Conservation (phyloP, 2,888 invertebrate species). For the Temnothorax rugatulus region DNA sequence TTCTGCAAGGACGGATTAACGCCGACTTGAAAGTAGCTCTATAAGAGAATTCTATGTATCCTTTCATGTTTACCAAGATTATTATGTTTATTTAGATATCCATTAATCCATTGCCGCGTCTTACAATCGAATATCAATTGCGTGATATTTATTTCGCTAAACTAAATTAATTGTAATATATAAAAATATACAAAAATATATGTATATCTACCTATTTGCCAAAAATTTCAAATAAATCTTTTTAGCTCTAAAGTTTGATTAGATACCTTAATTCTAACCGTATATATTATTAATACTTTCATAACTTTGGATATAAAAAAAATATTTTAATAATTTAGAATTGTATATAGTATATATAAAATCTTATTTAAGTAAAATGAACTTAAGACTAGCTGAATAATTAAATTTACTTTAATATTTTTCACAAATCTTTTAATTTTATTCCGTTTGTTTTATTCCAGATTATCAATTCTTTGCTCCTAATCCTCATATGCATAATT, state of each 20-base stretch:
- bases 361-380: background rate
- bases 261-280: background rate
- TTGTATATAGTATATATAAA: background rate
- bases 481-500: background rate
- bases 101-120: background rate
- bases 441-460: background rate
- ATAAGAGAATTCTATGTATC: background rate
- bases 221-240: background rate
- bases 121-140: background rate
- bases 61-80: background rate
- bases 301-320: background rate
- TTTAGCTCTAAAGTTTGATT: background rate
- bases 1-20: conserved; percentile 17
- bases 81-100: background rate
- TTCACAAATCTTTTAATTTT: background rate
- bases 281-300: background rate
- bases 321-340: conserved; percentile 5
- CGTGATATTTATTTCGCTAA: background rate
- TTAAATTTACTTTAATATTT: background rate
- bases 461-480: background rate
- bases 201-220: background rate
- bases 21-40: background rate
- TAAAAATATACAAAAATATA: background rate
- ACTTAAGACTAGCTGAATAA: background rate
- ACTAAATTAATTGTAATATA: background rate